Conservation (phyloP, 2,797 vertebrate species). For the Astyanax mexicanus region DNA sequence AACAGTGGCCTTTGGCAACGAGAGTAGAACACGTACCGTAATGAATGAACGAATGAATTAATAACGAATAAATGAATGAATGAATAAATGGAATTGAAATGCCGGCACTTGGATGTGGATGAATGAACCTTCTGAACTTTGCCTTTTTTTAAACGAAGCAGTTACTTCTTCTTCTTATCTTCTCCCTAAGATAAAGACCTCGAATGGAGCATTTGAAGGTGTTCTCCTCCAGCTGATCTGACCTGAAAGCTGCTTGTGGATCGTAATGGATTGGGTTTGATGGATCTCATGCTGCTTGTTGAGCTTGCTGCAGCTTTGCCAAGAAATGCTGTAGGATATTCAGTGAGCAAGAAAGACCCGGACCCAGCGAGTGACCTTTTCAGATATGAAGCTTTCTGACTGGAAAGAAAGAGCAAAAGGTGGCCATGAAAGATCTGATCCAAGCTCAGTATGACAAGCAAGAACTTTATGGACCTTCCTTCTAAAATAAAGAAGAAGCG, state of each 20-base stretch:
- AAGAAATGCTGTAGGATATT: conserved; percentile 10
- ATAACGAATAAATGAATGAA: too few relatives aligned
- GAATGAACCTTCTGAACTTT: conserved; percentile 31
- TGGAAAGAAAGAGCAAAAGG: too few relatives aligned
- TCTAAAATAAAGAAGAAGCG: neutral
- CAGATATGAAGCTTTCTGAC: too few relatives aligned
- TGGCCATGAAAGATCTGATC: neutral
- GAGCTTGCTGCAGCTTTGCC: conserved; percentile 5
- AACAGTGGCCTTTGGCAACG: conserved; percentile 55
- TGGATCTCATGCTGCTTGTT: neutral
- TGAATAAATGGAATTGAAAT: conserved; percentile 21
- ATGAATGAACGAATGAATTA: too few relatives aligned
- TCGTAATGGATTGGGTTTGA: neutral
- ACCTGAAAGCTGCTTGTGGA: neutral
- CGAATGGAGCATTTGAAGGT: conserved; percentile 8
- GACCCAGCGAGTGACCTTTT: too few relatives aligned
- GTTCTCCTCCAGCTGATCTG: conserved; percentile 11
- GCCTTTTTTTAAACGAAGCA: conserved; percentile 39
- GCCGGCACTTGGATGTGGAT: conserved; percentile 16
- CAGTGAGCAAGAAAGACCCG: conserved; percentile 1
- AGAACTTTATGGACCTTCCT: neutral
- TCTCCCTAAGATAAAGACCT: conserved; percentile 3
- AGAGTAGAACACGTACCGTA: conserved; percentile 18
- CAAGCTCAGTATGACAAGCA: neutral
- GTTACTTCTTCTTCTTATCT: conserved; percentile 7